These are phyloP conservation scores for Cheilosia urbana DNA, from an alignment of 2,888 invertebrate genomes.

Conservation along the genomic window DNA sequence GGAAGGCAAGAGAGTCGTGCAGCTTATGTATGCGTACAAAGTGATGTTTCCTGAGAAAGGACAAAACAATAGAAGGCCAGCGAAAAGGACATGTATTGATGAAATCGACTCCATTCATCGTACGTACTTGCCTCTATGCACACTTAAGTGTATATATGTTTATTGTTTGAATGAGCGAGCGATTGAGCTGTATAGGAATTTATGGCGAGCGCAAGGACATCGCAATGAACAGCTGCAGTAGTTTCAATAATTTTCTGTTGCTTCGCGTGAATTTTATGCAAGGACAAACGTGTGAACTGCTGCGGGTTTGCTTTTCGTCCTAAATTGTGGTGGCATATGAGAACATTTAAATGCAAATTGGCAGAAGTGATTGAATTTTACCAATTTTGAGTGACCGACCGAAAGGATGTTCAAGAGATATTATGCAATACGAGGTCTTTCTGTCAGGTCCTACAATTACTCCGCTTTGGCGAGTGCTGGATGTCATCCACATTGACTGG, in stretches of 20 bases:
- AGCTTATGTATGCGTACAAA: slow-evolving; percentile 4
- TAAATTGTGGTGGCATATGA: too few relatives aligned
- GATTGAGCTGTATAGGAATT: slow-evolving; percentile 2
- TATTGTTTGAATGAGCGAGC: background rate
- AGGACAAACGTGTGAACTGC: slow-evolving; percentile 39
- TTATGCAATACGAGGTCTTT: too few relatives aligned
- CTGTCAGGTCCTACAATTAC: too few relatives aligned
- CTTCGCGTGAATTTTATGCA: background rate
- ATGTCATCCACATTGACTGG: too few relatives aligned
- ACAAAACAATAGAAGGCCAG: slow-evolving; percentile 43
- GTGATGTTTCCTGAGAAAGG: background rate
- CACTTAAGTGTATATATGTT: background rate
- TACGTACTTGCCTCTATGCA: background rate
- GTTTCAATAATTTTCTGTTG: slow-evolving; percentile 8
- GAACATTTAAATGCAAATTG: too few relatives aligned
- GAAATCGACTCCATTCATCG: slow-evolving; percentile 64
- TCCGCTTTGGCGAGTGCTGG: too few relatives aligned
- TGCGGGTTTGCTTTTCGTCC: too few relatives aligned
- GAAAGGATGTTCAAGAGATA: too few relatives aligned
- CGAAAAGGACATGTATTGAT: slow-evolving; percentile 72
- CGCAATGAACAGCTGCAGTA: slow-evolving; percentile 45
- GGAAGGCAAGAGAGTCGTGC: slow-evolving; percentile 42
- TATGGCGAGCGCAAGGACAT: slow-evolving; percentile 16
- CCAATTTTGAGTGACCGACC: too few relatives aligned
- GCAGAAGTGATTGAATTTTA: too few relatives aligned